These are phyloP conservation scores for Odontothrips loti DNA, from an alignment of 2,888 invertebrate genomes.

Conservation along the genomic window DNA sequence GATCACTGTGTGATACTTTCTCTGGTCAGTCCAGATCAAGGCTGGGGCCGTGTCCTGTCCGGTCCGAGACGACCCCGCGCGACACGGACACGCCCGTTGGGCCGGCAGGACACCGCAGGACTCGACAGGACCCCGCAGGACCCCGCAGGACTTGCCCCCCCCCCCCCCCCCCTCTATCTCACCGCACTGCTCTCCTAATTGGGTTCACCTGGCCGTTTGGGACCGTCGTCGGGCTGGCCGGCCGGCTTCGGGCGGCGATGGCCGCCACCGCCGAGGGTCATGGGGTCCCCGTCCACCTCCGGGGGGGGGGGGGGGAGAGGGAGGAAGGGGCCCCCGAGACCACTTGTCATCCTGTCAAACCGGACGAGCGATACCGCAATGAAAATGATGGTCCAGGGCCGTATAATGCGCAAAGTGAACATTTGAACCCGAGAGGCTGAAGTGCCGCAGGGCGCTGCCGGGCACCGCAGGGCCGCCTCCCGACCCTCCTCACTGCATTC, in stretches of 20 bases:
- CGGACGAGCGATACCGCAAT: not conserved
- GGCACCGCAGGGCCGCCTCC: too few relatives aligned
- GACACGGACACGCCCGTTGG: too few relatives aligned
- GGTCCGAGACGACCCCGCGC: too few relatives aligned
- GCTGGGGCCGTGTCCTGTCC: too few relatives aligned
- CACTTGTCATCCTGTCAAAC: conserved; percentile 1
- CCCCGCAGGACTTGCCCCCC: too few relatives aligned
- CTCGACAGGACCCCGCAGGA: not conserved
- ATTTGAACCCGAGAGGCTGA: too few relatives aligned
- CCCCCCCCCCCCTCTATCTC: not conserved
- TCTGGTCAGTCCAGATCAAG: not conserved
- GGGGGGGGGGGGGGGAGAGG: not conserved
- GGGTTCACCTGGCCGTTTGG: conserved; percentile 4
- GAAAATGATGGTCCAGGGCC: not conserved
- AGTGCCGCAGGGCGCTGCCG: too few relatives aligned
- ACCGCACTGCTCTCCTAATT: not conserved
- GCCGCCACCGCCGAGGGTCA: not conserved
- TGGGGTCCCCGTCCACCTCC: not conserved
- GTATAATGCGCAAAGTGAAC: too few relatives aligned
- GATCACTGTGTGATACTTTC: not conserved
- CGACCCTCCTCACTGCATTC: too few relatives aligned
- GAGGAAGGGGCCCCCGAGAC: not conserved
- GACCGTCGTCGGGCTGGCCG: not conserved
- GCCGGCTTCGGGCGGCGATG: too few relatives aligned
- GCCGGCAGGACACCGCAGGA: not conserved